A percentile compares a stretch with the other conserved stretches of the same genome.
Conservation (phyloP, 2,888 invertebrate genomes). For the Steinernema hermaphroditum region DNA sequence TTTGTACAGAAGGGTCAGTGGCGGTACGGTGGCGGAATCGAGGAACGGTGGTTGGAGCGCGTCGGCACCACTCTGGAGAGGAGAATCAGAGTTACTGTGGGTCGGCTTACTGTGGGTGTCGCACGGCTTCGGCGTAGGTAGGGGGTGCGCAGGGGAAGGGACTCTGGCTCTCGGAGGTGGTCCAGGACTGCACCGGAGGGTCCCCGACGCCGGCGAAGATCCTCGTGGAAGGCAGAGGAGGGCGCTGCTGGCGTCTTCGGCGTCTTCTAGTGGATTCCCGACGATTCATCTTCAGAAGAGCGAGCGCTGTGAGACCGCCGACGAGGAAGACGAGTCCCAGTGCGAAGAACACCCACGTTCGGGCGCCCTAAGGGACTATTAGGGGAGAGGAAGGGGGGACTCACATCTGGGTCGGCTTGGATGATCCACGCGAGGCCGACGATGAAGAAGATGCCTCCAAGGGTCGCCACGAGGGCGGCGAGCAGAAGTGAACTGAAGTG, state of each 20-base stretch:
- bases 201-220: background rate
- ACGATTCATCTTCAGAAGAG: background rate
- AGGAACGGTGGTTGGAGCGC: background rate
- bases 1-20: background rate
- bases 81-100: background rate
- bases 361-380: background rate
- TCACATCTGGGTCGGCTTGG: background rate
- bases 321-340: background rate
- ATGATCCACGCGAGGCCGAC: background rate
- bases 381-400: background rate
- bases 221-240: background rate
- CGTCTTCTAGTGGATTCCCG: background rate
- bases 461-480: background rate
- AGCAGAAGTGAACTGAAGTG: background rate
- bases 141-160: background rate
- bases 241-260: background rate
- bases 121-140: constrained; percentile 1
- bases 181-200: background rate
- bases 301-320: background rate
- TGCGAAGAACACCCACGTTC: background rate
- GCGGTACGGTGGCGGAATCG: constrained; percentile 21
- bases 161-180: background rate
- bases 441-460: constrained; percentile 5
- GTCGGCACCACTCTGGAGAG: background rate
- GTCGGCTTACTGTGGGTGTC: background rate